phyloP scores from a whole-genome alignment of 1,140 invertebrate species.

The Palaemon carinicauda region DNA sequence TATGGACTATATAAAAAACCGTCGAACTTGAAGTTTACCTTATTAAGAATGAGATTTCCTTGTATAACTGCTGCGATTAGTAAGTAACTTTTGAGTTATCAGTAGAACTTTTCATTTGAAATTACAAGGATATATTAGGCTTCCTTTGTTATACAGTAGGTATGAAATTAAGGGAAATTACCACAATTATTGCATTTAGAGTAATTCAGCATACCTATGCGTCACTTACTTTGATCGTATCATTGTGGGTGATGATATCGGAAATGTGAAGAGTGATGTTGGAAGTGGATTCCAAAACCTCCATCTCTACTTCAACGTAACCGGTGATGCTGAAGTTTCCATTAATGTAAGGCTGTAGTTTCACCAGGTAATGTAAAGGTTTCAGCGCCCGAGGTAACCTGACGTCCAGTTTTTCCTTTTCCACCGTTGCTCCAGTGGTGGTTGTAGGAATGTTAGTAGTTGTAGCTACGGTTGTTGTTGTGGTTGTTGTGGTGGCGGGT shows the following conservation, averaged over 20 bases:
- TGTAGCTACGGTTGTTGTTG: background rate
- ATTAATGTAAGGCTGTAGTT: conserved; percentile 75
- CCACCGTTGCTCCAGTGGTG: conserved; percentile 68
- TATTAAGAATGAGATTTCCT: no score
- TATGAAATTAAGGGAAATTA: no score
- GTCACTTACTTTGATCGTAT: conserved; percentile 29
- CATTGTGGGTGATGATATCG: conserved; percentile 49
- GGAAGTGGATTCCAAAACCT: conserved; percentile 38
- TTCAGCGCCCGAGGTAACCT: conserved; percentile 59
- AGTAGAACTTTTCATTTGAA: no score
- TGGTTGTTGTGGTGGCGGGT: background rate
- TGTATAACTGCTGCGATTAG: no score
- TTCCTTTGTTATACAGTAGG: no score
- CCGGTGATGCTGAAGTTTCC: conserved; percentile 72
- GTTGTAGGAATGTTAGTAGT: conserved; percentile 68
- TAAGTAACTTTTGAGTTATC: no score
- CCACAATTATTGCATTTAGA: no score
- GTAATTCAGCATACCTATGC: background rate
- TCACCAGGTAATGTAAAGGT: conserved; percentile 72
- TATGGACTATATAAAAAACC: no score
- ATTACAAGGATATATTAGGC: no score
- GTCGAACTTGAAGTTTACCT: no score
- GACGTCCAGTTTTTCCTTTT: conserved; percentile 64
- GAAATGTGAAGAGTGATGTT: conserved; percentile 55
- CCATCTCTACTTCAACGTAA: conserved; percentile 63